phyloP scores from a whole-genome alignment of 2,113 vertebrate genomes.

The Sturnus vulgaris region DNA sequence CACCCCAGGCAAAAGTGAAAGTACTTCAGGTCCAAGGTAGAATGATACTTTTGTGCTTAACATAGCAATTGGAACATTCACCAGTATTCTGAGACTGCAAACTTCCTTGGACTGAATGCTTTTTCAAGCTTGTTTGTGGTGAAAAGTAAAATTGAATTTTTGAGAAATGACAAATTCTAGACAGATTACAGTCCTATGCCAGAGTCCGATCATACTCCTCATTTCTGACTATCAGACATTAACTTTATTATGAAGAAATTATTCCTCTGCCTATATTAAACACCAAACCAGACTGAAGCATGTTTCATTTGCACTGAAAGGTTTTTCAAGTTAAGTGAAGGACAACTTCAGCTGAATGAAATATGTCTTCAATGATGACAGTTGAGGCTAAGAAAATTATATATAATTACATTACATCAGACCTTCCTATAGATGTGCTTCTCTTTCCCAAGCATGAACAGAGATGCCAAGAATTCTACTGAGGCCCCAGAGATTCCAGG shows the following conservation, averaged over 20 bases:
- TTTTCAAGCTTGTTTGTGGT: background rate
- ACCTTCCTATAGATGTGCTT: background rate
- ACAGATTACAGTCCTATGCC: background rate
- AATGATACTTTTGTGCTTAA: background rate
- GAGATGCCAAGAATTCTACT: background rate
- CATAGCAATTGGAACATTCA: background rate
- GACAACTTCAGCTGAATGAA: background rate
- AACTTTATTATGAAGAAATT: slow-evolving; percentile 19
- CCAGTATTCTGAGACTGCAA: background rate
- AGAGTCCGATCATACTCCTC: background rate
- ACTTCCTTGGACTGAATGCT: background rate
- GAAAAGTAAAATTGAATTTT: background rate
- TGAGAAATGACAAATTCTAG: slow-evolving; percentile 4
- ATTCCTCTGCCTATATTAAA: background rate
- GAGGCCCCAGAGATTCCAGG: background rate
- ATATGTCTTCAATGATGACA: background rate
- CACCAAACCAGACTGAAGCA: background rate
- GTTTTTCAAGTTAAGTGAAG: background rate
- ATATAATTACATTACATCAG: background rate
- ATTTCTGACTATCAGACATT: background rate
- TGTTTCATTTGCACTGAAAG: background rate
- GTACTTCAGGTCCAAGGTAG: background rate
- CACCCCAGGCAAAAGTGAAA: background rate
- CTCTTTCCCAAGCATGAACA: background rate
- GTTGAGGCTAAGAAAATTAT: background rate